Evolutionary conservation across 2,113 vertebrate genomes (phyloP).

Genomic region (Amia ocellicauda): DNA sequence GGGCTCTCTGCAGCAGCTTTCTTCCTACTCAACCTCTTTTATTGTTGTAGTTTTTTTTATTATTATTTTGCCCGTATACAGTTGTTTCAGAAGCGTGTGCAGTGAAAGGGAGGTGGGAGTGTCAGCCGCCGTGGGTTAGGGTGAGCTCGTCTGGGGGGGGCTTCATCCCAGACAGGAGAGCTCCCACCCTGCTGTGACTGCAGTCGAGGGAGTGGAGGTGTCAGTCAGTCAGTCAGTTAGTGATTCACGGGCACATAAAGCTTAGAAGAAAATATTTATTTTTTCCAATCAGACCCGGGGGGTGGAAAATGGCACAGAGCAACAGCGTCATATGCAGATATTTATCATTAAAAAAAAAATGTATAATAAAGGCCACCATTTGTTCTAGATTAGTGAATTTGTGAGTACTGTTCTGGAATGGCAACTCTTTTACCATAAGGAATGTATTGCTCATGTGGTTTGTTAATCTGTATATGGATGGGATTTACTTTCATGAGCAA

Average conservation of each 20-base stretch:
- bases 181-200: conserved; percentile 2
- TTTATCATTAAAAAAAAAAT: too few relatives aligned
- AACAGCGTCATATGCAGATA: neutral
- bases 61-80: neutral
- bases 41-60: neutral
- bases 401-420: neutral
- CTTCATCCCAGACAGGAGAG: conserved; percentile 7
- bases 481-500: neutral
- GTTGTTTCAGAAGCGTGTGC: neutral
- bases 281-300: neutral
- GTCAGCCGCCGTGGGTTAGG: neutral
- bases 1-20: neutral
- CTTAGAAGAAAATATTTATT: conserved; percentile 1
- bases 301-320: neutral
- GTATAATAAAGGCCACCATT: too few relatives aligned
- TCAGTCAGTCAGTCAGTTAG: neutral
- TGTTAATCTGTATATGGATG: too few relatives aligned
- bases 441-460: too few relatives aligned
- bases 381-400: too few relatives aligned
- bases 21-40: neutral
- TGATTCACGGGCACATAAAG: neutral
- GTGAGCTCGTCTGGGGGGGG: conserved; percentile 10
- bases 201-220: conserved; percentile 25
- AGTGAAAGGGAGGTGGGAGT: neutral
- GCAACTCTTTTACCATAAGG: too few relatives aligned